Evolutionary conservation across 2,797 vertebrate genomes (phyloP), one percentile per base, ranked within the genome.

Genomic region (Fringilla coelebs): DNA sequence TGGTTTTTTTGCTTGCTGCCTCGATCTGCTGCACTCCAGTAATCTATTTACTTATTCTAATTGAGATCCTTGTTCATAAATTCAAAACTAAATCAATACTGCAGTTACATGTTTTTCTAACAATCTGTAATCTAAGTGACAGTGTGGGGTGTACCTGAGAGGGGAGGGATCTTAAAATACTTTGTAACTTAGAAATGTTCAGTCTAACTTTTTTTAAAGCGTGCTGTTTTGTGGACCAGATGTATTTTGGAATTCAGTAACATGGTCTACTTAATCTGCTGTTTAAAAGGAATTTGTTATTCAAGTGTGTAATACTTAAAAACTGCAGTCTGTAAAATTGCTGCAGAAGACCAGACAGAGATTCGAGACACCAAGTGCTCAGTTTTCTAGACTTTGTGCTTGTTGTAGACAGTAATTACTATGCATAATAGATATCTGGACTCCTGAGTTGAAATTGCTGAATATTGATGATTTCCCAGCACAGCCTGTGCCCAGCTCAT

Each of bases 11-110:
- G 28, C 41, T 36, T 93, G 34, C 61, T 88, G 84, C 58, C 41
- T 82, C 55, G 96, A 16, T 94, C 70, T 81, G 55, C 93, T 97
- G 63, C 52, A 70, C 58, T 79, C 51, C 87, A 89, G 67, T 78
- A 84, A 77, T 94, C 48, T 96, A 8, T 95, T 91, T 93, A 93
- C 48, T 92, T 81, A 94, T 83, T 97, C 91, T 96, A 97, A 97
- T 93, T 96, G 57, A 57, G 93, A 90, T 96, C 87, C 74, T 87
- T 96, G 94, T 96, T 97, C 75, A 45, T 95, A 88, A 95, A 96
- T 96, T 77, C 83, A 87, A 90, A 95, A 63, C 68, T 54, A 80
- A 95, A 55, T 94, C 85, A 93, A 60, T 96, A 76, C n/a, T 82
- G 57, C 48, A 91, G 70, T 85, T 84, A 58, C n/a, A 57, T 63